Base-by-base conservation (phyloP, 2,797 vertebrate species). In the Channa striata region DNA sequence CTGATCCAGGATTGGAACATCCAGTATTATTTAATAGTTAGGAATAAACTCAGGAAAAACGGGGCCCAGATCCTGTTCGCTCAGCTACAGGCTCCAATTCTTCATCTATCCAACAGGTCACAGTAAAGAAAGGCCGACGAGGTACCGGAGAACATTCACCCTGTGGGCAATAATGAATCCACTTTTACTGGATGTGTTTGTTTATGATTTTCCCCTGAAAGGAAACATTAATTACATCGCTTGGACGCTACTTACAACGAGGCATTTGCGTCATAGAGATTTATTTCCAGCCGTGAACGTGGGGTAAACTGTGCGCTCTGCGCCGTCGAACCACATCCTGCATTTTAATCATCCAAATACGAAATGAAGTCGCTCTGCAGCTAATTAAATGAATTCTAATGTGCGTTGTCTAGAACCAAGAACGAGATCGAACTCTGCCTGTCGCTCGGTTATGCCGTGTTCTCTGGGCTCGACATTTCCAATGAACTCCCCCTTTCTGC, bases 181-280 rank as follows among this genome's bases (percentile, higher is more conserved):
- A 33, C 6, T 51, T 71, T 50, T 6, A 20, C 23, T 17, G 16
- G 17, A 36, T 44, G 10, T 47, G 23, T 53, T 54, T 5, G 14
- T 57, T 3, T 21, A 1, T 9, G 23, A 34, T 6, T 8, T 14
- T 40, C 20, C 36, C 56, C 23, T 10, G 1, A 58, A 47, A 62
- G 34, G 48, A 48, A 59, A 21, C 42, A 64, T 16, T 43, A 36
- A 56, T 73, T 30, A 33, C 69, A 75, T 46, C 59, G 60, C 21
- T 58, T 37, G 59, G 62, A 69, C 39, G 66, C 49, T 33, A 23
- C 19, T 64, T 48, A 2, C 30, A 40, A 63, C 65, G 66, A 72
- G 56, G 58, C 73, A 66, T 77, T 67, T 83, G 63, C 86, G 68
- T 85, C 84, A 81, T 30, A 30, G 34, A 74, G 58, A 68, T 73